Evolutionary conservation across 2,113 vertebrate species (phyloP).

Genomic region (Mixornis gularis): DNA sequence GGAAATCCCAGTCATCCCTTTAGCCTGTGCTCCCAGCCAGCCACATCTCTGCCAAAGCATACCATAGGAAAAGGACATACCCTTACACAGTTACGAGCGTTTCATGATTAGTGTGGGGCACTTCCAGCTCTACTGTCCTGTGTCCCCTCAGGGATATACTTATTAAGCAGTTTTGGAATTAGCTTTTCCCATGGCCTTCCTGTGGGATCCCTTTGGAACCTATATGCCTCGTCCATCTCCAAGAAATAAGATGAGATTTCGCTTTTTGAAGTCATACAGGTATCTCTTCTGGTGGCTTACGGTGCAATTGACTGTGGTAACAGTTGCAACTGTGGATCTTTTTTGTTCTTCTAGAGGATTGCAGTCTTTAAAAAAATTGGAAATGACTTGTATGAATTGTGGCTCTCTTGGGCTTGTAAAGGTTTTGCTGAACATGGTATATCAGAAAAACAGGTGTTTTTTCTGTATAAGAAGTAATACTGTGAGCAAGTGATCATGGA

Average conservation of each 20-base stretch:
- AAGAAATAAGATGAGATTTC: slow-evolving; percentile 73
- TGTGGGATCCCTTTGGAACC: slow-evolving; percentile 67
- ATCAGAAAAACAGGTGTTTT: not conserved
- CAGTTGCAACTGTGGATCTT: not conserved
- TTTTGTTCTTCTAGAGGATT: not conserved
- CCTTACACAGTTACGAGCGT: slow-evolving; percentile 49
- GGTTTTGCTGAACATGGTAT: not conserved
- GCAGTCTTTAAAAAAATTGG: not conserved
- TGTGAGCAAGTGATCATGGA: not conserved
- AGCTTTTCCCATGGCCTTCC: slow-evolving; percentile 72
- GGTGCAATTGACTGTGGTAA: not conserved
- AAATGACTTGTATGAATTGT: not conserved
- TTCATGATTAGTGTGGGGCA: slow-evolving; percentile 33
- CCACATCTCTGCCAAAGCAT: slow-evolving; percentile 47
- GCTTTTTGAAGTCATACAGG: slow-evolving; percentile 85
- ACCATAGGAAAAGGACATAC: slow-evolving; percentile 58
- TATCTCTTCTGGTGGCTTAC: slow-evolving; percentile 43
- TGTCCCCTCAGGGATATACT: slow-evolving; percentile 3
- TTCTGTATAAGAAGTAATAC: not conserved
- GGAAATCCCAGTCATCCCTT: slow-evolving; percentile 74
- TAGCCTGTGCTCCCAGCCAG: slow-evolving; percentile 49
- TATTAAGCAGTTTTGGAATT: not conserved
- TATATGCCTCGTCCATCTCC: slow-evolving; percentile 52
- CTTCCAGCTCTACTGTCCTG: not conserved
- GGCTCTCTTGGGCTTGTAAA: not conserved